Evolutionary conservation across 64 coral and sea anemone genomes (phyloP), one percentile per base, ranked within the genome.

Genomic region (Actinia tenebrosa): DNA sequence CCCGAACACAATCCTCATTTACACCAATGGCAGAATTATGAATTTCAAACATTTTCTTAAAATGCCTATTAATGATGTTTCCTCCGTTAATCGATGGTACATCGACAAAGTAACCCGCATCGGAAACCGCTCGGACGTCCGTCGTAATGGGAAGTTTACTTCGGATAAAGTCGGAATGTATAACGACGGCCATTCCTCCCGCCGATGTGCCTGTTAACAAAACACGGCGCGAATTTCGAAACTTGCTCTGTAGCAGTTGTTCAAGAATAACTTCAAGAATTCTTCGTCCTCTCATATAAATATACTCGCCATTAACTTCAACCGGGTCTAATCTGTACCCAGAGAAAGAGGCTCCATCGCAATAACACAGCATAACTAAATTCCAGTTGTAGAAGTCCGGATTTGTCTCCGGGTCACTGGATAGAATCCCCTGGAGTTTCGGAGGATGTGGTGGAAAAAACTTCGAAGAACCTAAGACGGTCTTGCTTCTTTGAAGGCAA

Each of bases 351-450:
- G 88, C 93, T 4, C 97, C 97, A 16, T 99, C 97, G 16, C 97
- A 99, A 42, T 99, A 99, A 55, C 88, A 89, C n/a, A 99, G 17
- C 44, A 95, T 71, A 22, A 91, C 97, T 19, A 93, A 45, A 83
- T 99, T 99, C 97, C 97, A 99, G 77, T 99, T 88, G 75, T 95
- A 93, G 54, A 99, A 99, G 83, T 93, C 91, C 14, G 97, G 93
- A 63, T 99, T 99, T 3, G 69, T 71, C 22, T 88, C 82, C 13
- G 82, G 68, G 37, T 99, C 79, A 43, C 47, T 80, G 7, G 97
- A 99, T 55, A 98, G 79, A 64, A 98, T 84, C 20, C 95, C 95
- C 84, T 94, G 91, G 64, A 96, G 61, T 54, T 86, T 96, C 7
- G 94, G 94, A 15, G 94, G 91, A 7, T 93, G 88, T 5, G 80